A percentile compares a stretch with the other conserved stretches of the same genome.
These are phyloP conservation scores for Cynocephalus volans DNA, from an alignment of 2,113 vertebrate genomes.

Conservation along the genomic window DNA sequence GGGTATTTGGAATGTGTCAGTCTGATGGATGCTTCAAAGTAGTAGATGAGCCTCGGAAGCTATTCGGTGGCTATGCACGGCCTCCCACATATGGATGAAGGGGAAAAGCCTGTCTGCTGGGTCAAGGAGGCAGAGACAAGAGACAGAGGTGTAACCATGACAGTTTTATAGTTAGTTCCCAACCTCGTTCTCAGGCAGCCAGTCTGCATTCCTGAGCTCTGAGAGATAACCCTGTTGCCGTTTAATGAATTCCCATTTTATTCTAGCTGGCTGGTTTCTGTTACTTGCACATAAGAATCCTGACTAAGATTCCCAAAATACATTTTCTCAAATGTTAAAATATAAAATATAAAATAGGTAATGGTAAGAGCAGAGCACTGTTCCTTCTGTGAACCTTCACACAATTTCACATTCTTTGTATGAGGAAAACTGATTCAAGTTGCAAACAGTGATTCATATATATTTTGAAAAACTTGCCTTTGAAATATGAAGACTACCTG, in stretches of 20 bases:
- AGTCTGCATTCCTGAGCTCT: neutral
- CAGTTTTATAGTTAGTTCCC: neutral
- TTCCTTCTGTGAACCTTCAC: neutral
- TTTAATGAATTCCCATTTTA: neutral
- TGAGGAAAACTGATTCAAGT: neutral
- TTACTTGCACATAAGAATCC: neutral
- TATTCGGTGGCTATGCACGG: fast-evolving
- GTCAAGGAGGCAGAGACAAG: neutral
- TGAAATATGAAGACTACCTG: slow-evolving; percentile 46
- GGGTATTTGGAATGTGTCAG: neutral
- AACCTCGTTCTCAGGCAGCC: neutral
- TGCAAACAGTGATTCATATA: slow-evolving; percentile 33
- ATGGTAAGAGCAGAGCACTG: neutral
- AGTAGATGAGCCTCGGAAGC: neutral
- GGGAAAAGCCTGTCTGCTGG: neutral
- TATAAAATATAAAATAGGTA: neutral
- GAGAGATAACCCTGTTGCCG: neutral
- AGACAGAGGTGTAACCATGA: neutral
- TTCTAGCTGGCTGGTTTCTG: neutral
- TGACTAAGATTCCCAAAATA: neutral
- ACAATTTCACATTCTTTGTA: slow-evolving; percentile 15
- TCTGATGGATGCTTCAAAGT: neutral
- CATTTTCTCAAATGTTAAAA: neutral
- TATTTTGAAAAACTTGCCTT: slow-evolving; percentile 65
- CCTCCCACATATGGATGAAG: neutral